Evolutionary conservation across 2,797 vertebrate species (phyloP), one percentile per base, ranked within the genome.

Genomic region (Myotis vivesi): DNA sequence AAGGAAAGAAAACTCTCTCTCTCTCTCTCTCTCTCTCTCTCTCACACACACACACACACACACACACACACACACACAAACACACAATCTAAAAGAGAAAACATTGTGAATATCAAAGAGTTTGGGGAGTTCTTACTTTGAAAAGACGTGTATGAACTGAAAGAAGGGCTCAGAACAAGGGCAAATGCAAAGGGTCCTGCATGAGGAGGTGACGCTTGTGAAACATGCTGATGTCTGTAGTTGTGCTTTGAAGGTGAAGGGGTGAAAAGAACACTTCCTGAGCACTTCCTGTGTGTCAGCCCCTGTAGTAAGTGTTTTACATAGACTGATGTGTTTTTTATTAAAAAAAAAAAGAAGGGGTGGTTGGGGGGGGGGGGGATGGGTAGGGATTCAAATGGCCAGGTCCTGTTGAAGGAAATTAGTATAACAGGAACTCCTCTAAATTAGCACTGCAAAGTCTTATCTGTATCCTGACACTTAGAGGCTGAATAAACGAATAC

Each of bases 101-200:
- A 25, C 11, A 53, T 3, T 33, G 36, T 77, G 6, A 36, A 7
- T 91, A 83, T 49, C 68, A 66, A 76, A 57, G 80, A 51, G 38
- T 62, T 81, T 41, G 5, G 30, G 30, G 16, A 89, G n/a, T 89
- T 44, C 59, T 95, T n/a, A n/a, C n/a, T n/a, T 94, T 89, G 49
- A 88, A 94, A 95, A 95, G 66, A 71, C 8, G 22, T 7, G 6
- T 19, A 51, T 13, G 55, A 76, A 88, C 69, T 64, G 30, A 62
- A 89, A 82, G 44, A 62, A 84, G 41, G 28, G 6, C 76, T 84
- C 59, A 38, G 83, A 81, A 71, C 81, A 69, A 90, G 49, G 49
- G 20, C 66, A 79, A 89, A 71, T 25, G 66, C 79, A 55, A 41
- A 66, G 68, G 44, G 8, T 33, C 9, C 12, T n/a, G 2, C 6